These are phyloP conservation scores for Megamerina dolium DNA, from an alignment of 2,888 invertebrate genomes.

Conservation along the genomic window DNA sequence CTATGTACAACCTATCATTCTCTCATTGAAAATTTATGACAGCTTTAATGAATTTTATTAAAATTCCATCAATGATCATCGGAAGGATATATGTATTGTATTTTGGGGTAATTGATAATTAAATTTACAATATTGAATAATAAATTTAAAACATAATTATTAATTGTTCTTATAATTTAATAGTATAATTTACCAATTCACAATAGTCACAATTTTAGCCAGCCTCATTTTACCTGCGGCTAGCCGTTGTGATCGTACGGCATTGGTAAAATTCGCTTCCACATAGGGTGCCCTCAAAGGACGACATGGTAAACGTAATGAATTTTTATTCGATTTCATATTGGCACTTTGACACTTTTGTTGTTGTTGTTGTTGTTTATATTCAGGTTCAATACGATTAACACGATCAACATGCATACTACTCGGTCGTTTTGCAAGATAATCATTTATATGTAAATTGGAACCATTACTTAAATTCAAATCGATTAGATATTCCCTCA, in stretches of 20 bases:
- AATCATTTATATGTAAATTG: constrained; percentile 39
- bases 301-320: constrained; percentile 7
- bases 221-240: constrained; percentile 29
- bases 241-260: constrained; percentile 48
- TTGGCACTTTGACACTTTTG: constrained; percentile 28
- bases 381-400: constrained; percentile 31
- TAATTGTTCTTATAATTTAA: no score
- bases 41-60: constrained; percentile 12
- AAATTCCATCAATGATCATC: constrained; percentile 3
- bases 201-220: constrained; percentile 30
- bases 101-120: no score
- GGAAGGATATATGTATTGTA: no score
- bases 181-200: constrained; percentile 17
- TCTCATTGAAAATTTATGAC: constrained; percentile 15
- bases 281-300: constrained; percentile 29
- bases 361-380: no score
- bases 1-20: background rate
- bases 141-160: no score
- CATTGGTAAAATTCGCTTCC: constrained; percentile 57
- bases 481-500: constrained; percentile 59
- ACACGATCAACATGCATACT: constrained; percentile 47
- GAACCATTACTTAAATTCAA: constrained; percentile 51
- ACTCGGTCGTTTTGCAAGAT: constrained; percentile 39
- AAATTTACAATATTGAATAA: no score
- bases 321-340: constrained; percentile 18